Base-by-base conservation (phyloP, 2,797 vertebrate genomes). In the Sebastes minor region DNA sequence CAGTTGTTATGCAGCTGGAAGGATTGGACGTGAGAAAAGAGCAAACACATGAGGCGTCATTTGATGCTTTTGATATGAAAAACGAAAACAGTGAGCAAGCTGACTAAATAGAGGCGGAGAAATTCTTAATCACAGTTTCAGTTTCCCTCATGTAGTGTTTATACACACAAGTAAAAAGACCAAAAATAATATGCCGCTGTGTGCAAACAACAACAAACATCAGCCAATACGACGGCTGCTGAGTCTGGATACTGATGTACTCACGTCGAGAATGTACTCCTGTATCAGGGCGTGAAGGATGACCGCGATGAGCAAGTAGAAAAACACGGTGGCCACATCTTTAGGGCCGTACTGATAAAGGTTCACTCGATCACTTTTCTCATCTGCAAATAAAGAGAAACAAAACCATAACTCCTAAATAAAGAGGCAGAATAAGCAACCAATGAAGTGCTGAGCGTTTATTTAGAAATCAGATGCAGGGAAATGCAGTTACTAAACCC, bases 231-330 rank as follows among this genome's bases (percentile, higher is more conserved):
- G n/a, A 68, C 1, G 32, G 35, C 10, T 20, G 22, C 18, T 2
- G 12, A 60, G 18, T 18, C 52, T 25, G 10, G 46, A 55, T 71
- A 14, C 3, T 1, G 4, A 62, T 42, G 52, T 86, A 96, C 96
- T 96, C 93, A 97, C 96, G 30, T 97, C 96, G 2, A 97, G 95
- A 78, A 97, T 91, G 77, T 96, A 95, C 86, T 97, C 96, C 82
- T 97, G 96, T 90, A 97, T 97, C 92, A 97, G 94, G 81, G 96
- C 96, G 66, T 97, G 97, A 76, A 97, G 95, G 84, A 96, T 96
- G 88, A 97, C 93, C 11, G 95, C 95, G 33, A 97, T 94, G 1
- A 97, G 96, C 90, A 97, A 93, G 87, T 97, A 97, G 92, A 97
- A 97, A 91, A 97, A 93, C 76, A 97, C 91, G 2, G 97, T 97